Base-by-base conservation (phyloP, 2,113 vertebrate genomes). In the Oncorhynchus masou region DNA sequence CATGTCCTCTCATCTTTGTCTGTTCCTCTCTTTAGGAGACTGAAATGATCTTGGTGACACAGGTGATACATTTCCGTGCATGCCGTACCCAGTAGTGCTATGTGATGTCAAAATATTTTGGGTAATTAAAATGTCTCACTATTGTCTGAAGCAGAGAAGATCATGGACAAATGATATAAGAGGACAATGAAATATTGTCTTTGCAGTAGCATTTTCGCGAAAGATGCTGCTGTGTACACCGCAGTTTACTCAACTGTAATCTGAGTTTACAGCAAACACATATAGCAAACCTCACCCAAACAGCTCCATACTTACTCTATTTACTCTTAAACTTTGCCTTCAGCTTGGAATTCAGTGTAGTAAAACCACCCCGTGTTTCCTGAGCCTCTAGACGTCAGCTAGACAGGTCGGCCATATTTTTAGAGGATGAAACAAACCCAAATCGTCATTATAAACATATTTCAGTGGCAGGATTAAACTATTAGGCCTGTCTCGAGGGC, bases 381-480 rank as follows among this genome's bases (percentile, higher is more conserved):
- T 8, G 15, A 19, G 27, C 29, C 15, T 31, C 66, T 16, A 39
- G 27, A 34, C 29, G 5, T 16, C 29, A 31, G 25, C 67, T 39
- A 45, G 67, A 68, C 19, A 45, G 27, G 31, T 15, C 15, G 16
- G 3, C 0, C 3, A 27, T 27, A 20, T 20, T 75, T 72, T 75
- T 51, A 68, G 48, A 62, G 65, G 54, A 62, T 48, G 45, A 45
- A 81, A 62, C 31, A 51, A 67, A 65, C 29, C 69, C 76, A 45
- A 72, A 51, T 54, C n/a, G 76, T 69, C 62, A 60, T 29, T 73
- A 39, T 67, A 64, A 31, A 68, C 68, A 80, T 62, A 51, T 62
- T 81, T 84, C 45, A 79, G 70, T 79, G 70, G 70, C 74, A 81
- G 76, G 75, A 76, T 78, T 68, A 60, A 74, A 39, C 49, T 75